Base-by-base conservation (phyloP, 2,797 vertebrate species). In the Neostethus bicornis region DNA sequence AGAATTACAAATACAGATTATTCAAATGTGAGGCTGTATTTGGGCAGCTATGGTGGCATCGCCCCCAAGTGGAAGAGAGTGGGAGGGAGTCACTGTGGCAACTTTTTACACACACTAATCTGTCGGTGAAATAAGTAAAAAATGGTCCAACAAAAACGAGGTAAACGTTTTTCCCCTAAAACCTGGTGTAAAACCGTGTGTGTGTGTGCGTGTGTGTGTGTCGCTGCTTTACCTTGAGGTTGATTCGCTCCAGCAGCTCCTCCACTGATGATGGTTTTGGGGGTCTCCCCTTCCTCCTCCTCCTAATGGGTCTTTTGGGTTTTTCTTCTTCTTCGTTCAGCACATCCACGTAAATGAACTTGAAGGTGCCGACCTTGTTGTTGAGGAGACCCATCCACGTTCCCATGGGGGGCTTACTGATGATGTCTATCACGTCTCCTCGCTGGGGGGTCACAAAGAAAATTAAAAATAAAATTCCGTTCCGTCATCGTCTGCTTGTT, bases 331-430 rank as follows among this genome's bases (percentile, higher is more conserved):
- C 95, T 54, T 98, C 96, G 1, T 76, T 94, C 63, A 99, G 86
- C 56, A 99, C 96, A 0, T 99, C 96, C 90, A 99, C 96, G 0
- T 99, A 99, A 85, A 99, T 98, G 85, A 99, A 99, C 82, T 99
- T 99, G 90, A 99, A 99, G 1, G 97, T 99, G 60, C 97, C 97
- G 14, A 99, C 97, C 81, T 99, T 99, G 89, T 99, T 98, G 90
- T 97, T 97, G 66, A 99, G 71, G 47, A 99, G 90, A 16, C 97
- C 97, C 97, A 99, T 99, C 97, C 97, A 99, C 0, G 97, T 99
- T 10, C 97, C 97, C 95, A 99, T 99, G 21, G 97, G 97, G 0
- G 97, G 97, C 73, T 99, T 99, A 83, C 97, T 99, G 88, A 99
- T 99, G 72, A 99, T 97, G 67, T 99, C 97, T 4, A 99, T 99